phyloP scores from a whole-genome alignment of 2,113 vertebrate genomes.

The Sigmodon hispidus region DNA sequence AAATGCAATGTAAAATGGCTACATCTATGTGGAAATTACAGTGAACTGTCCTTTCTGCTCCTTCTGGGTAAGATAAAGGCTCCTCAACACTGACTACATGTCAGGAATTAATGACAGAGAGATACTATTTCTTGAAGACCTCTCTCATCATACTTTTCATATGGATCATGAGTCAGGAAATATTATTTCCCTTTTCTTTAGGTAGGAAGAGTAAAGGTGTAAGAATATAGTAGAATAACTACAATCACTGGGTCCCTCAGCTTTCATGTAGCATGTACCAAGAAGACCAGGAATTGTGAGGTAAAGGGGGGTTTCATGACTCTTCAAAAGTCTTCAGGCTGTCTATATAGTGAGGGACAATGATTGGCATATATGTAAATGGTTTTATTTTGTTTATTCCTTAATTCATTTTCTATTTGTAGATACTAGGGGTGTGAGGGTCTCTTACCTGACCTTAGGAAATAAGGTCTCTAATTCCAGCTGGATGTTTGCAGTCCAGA shows the following conservation, averaged over 20 bases:
- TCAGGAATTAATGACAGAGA: background rate
- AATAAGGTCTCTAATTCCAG: background rate
- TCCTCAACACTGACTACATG: background rate
- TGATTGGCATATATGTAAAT: background rate
- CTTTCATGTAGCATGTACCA: background rate
- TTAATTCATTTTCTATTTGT: background rate
- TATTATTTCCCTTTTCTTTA: background rate
- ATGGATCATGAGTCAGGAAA: background rate
- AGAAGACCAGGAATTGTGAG: background rate
- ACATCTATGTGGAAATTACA: conserved; percentile 36
- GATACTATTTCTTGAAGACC: background rate
- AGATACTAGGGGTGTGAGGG: background rate
- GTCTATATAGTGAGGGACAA: background rate
- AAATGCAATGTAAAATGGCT: conserved; percentile 71
- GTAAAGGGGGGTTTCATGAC: background rate
- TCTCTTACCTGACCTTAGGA: background rate
- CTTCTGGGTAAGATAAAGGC: conserved; percentile 34
- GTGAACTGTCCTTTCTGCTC: conserved; percentile 1
- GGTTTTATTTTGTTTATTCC: background rate
- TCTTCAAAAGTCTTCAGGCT: background rate
- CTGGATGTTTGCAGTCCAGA: background rate
- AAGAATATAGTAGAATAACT: background rate
- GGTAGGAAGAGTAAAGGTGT: background rate
- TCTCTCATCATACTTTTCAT: background rate
- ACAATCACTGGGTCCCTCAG: background rate